Evolutionary conservation across 2,888 invertebrate species (phyloP), one percentile per base, ranked within the genome.

Genomic region (Eupithecia inturbata): DNA sequence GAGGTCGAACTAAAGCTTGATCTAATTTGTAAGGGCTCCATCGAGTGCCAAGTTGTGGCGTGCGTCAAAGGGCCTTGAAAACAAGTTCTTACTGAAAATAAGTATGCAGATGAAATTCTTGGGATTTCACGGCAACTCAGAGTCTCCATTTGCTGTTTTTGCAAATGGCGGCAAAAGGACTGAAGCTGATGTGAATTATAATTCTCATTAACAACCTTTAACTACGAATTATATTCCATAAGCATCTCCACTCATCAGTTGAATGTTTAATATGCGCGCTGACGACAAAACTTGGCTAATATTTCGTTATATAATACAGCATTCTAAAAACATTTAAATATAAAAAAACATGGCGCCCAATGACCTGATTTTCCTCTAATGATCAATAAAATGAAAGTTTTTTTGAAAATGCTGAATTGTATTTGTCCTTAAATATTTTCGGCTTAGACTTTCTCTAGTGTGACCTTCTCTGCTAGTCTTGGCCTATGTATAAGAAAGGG

Each of bases 11-110:
- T 91, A 88, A 84, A 87, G 87, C 85, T 60, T 49, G 72, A 45
- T 73, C 64, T 73, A 85, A 87, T 88, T 91, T 89, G 88, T 87
- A 89, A 88, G 90, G 90, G 91, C 87, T 87, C 82, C 86, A 85
- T 90, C 82, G 88, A 90, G 90, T 91, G 88, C 88, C 87, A 88
- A 90, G 70, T 71, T 72, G 82, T 86, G 82, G 86, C 87, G 86
- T 86, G 82, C 79, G 77, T 86, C 39, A 87, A 85, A 85, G 84
- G 84, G 84, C 82, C 80, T 84, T 87, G 83, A 85, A 76, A 85
- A 84, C 78, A 81, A 83, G 77, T 81, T 81, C 81, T 75, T 14
- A 71, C 57, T 73, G 39, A 71, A 73, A 76, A 74, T 76, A 78
- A 57, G 57, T 57, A 57, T 77, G 77, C 72, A 75, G 67, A 71